Percentiles rank a stretch among this genome's conserved stretches.
These are phyloP conservation scores for Myotis findleyi DNA, from an alignment of 2,797 vertebrate species.

Conservation along the genomic window DNA sequence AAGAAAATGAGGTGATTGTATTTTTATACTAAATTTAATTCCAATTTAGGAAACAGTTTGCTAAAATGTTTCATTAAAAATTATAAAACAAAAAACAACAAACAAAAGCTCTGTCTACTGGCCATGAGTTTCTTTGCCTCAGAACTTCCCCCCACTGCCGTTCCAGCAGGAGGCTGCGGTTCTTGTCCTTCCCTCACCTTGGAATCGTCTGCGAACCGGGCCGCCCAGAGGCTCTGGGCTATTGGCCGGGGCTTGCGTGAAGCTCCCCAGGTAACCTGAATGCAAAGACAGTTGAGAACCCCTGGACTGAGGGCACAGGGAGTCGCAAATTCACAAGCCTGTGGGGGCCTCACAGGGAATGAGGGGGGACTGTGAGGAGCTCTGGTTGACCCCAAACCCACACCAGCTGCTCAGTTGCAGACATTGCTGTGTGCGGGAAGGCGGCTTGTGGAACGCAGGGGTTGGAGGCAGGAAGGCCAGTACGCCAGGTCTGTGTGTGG, in stretches of 20 bases:
- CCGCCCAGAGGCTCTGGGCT: background rate
- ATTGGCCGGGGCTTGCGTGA: background rate
- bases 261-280: background rate
- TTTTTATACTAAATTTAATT: constrained; percentile 57
- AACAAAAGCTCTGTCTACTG: background rate
- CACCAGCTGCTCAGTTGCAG: background rate
- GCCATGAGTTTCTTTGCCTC: background rate
- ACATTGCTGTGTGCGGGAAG: background rate
- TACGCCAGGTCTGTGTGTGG: background rate
- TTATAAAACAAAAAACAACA: background rate
- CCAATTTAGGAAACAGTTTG: constrained; percentile 17
- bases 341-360: background rate
- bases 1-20: constrained; percentile 25
- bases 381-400: background rate
- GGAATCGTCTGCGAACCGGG: background rate
- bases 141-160: background rate
- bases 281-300: background rate
- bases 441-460: background rate
- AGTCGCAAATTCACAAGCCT: background rate
- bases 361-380: background rate
- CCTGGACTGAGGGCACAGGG: background rate
- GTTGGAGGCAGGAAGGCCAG: background rate
- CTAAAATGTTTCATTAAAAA: constrained; percentile 52
- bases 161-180: background rate
- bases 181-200: background rate